A percentile compares a stretch with the other conserved stretches of the same genome.
Evolutionary conservation across 1,140 invertebrate genomes (phyloP).

Genomic region (Acromyrmex echinatior): DNA sequence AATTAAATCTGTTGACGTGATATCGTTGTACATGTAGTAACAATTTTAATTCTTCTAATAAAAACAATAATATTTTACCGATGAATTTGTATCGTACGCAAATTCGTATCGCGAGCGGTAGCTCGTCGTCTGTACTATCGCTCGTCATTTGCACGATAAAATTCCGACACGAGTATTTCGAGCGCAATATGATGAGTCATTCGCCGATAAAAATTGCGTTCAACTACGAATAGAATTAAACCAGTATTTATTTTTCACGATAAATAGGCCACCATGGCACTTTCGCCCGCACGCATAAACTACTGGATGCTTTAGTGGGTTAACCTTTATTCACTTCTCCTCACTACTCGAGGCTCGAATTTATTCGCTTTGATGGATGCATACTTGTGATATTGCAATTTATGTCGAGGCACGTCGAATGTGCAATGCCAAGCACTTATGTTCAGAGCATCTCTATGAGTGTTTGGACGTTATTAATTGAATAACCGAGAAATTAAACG

Average conservation of each 20-base stretch:
- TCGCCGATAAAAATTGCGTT: constrained; percentile 51
- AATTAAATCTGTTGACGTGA: neutral
- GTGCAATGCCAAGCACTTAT: neutral
- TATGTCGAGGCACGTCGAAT: neutral
- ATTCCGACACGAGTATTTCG: constrained; percentile 40
- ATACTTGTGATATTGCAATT: constrained; percentile 21
- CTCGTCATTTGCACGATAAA: constrained; percentile 27
- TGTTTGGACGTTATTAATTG: constrained; percentile 13
- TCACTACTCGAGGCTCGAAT: neutral
- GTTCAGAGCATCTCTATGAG: neutral
- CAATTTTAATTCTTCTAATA: neutral
- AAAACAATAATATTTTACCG: neutral
- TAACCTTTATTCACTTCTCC: constrained; percentile 45
- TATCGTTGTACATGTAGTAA: neutral
- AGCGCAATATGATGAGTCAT: constrained; percentile 37
- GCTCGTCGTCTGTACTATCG: neutral
- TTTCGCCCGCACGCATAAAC: constrained; percentile 17
- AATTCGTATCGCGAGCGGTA: neutral
- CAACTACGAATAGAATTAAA: constrained; percentile 48
- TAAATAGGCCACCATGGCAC: constrained; percentile 38
- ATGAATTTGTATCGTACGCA: neutral
- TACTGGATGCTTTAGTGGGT: constrained; percentile 16
- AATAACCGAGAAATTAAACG: neutral
- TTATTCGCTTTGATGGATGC: constrained; percentile 21
- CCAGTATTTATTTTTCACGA: constrained; percentile 51